Conservation (phyloP, 1,140 invertebrate genomes). For the Nasonia giraulti region DNA sequence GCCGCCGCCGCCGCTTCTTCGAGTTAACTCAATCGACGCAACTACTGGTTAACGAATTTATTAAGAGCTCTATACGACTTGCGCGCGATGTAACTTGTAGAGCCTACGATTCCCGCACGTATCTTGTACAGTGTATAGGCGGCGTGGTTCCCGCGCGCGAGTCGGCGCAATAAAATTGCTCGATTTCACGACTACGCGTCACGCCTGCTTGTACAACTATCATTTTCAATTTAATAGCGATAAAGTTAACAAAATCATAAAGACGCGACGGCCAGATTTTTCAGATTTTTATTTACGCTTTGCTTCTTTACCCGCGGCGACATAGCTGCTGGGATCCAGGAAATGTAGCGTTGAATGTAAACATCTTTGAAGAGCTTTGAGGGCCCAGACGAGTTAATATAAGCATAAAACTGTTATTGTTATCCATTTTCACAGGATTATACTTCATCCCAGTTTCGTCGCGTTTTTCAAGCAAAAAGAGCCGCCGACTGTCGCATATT, state of each 20-base stretch:
- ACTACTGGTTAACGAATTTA: conserved; percentile 39
- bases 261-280: not conserved
- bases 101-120: not conserved
- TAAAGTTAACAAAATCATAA: not conserved
- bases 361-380: no score
- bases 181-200: not conserved
- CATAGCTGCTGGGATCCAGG: no score
- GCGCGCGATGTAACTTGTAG: not conserved
- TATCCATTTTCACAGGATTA: no score
- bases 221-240: not conserved
- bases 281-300: no score
- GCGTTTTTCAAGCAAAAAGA: not conserved
- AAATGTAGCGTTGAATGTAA: no score
- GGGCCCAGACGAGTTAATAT: no score
- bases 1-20: not conserved
- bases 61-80: conserved; percentile 5
- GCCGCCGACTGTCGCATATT: not conserved
- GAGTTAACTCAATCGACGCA: conserved; percentile 17
- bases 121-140: not conserved
- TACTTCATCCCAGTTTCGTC: no score
- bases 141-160: no score
- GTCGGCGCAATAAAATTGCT: not conserved
- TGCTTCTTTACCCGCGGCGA: no score
- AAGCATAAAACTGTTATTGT: no score
- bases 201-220: not conserved